Evolutionary conservation across 2,797 vertebrate species (phyloP).

Genomic region (Hemibagrus guttatus): DNA sequence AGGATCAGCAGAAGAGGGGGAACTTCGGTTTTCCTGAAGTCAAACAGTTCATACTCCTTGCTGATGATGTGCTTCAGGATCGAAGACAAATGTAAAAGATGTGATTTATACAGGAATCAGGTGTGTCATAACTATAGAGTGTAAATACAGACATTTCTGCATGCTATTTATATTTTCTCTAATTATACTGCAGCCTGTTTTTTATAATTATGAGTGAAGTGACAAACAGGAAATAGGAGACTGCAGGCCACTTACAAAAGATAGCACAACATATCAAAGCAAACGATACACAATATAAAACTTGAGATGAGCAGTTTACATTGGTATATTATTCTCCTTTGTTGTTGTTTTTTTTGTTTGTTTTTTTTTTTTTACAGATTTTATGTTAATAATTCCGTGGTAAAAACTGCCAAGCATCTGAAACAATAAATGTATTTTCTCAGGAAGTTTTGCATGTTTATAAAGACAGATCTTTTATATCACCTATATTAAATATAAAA

Average conservation of each 20-base stretch:
- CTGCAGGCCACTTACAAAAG: not conserved
- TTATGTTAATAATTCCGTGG: not conserved
- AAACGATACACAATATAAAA: not conserved
- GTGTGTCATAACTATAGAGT: not conserved
- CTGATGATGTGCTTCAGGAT: conserved; percentile 91
- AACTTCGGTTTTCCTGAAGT: conserved; percentile 95
- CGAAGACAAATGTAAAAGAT: not conserved
- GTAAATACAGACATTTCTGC: not conserved
- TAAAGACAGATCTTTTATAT: not conserved
- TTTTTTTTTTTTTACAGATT: too few relatives aligned
- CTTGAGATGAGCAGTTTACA: too few relatives aligned
- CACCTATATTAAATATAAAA: not conserved
- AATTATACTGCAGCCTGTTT: not conserved
- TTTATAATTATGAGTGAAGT: not conserved
- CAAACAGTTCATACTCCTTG: conserved; percentile 95
- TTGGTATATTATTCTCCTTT: too few relatives aligned
- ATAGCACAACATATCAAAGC: not conserved
- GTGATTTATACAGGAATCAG: not conserved
- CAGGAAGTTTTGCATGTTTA: not conserved
- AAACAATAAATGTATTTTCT: not conserved
- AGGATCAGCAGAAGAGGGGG: conserved; percentile 90
- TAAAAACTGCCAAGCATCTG: not conserved
- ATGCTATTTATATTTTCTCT: not conserved
- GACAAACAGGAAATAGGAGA: not conserved
- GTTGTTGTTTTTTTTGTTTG: too few relatives aligned